Conservation (phyloP, 2,113 vertebrate species). For the Ranitomeya variabilis region DNA sequence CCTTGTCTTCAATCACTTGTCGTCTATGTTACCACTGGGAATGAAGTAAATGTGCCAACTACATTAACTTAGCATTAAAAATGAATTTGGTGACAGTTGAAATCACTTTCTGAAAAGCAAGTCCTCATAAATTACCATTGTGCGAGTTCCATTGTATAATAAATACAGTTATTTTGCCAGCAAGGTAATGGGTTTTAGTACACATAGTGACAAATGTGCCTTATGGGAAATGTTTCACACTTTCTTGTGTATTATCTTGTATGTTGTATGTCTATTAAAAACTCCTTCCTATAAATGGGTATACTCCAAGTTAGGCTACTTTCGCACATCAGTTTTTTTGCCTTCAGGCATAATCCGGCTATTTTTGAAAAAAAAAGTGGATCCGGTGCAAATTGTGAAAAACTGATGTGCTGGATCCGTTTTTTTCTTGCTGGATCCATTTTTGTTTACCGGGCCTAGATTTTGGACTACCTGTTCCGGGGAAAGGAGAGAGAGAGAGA, state of each 20-base stretch:
- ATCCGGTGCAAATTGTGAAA: no score
- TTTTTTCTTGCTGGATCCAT: no score
- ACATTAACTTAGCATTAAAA: slow-evolving; percentile 16
- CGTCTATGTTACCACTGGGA: slow-evolving; percentile 11
- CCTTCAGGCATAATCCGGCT: no score
- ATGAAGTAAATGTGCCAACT: background rate
- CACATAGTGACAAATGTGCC: background rate
- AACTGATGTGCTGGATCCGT: no score
- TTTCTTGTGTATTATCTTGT: background rate
- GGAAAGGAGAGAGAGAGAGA: no score
- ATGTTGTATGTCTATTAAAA: background rate
- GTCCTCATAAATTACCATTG: background rate
- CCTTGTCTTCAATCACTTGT: slow-evolving; percentile 3
- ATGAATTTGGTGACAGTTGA: background rate
- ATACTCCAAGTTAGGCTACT: no score
- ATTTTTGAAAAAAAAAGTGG: no score
- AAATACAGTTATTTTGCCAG: background rate
- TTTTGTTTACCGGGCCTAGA: no score
- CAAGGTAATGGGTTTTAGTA: background rate
- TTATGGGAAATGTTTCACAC: background rate
- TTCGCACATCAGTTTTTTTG: no score
- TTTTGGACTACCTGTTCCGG: no score
- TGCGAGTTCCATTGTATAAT: background rate
- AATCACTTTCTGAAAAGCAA: slow-evolving; percentile 6
- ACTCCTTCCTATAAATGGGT: no score